Conservation (phyloP, 2,797 vertebrate genomes). For the Gobio occitaniae region DNA sequence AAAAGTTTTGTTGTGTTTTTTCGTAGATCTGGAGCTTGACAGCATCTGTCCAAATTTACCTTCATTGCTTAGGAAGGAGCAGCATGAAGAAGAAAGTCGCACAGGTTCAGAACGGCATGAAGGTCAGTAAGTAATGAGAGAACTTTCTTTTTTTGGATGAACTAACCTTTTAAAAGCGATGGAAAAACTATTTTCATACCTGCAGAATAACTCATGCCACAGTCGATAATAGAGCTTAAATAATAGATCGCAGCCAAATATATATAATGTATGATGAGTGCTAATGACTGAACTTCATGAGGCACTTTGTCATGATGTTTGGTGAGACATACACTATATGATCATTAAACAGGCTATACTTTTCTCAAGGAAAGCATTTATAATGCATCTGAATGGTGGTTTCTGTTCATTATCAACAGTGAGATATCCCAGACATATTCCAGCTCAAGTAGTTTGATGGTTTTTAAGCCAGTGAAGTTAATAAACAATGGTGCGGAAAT, state of each 20-base stretch:
- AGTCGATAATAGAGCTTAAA: conserved; percentile 62
- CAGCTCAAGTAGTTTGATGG: background rate
- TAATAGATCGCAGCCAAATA: conserved; percentile 30
- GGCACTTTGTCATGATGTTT: conserved; percentile 9
- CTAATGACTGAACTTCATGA: conserved; percentile 21
- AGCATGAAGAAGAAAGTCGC: background rate
- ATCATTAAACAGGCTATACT: background rate
- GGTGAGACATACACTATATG: background rate
- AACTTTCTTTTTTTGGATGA: background rate
- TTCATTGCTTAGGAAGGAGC: background rate
- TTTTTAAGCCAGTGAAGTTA: background rate
- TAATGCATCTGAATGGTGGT: background rate
- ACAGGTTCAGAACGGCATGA: background rate
- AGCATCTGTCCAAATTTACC: background rate
- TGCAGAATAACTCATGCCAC: conserved; percentile 53
- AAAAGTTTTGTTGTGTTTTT: background rate
- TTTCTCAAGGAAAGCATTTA: background rate
- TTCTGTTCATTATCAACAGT: background rate
- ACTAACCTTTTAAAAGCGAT: conserved; percentile 46
- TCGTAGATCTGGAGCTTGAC: background rate
- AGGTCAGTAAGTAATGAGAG: background rate
- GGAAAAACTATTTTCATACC: conserved; percentile 54
- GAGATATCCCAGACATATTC: background rate
- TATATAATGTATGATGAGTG: conserved; percentile 29
- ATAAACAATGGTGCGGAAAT: background rate